Conservation (phyloP, 2,113 vertebrate species). For the Montifringilla adamsi region DNA sequence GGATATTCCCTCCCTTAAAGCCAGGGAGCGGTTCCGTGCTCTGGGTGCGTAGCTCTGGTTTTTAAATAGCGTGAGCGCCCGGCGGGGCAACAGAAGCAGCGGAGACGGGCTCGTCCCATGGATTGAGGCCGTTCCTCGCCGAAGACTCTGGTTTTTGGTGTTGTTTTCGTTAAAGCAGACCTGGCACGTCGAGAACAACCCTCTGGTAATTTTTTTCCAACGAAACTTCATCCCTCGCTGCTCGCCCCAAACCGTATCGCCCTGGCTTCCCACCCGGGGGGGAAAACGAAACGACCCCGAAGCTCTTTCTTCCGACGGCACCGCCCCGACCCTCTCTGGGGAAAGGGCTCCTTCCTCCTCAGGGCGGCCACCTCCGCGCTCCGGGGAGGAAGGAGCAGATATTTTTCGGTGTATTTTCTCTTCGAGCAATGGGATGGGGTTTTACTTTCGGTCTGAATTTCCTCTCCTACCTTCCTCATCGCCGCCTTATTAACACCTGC, state of each 20-base stretch:
- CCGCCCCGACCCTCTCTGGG: not conserved
- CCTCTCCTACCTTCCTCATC: not conserved
- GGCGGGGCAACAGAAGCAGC: not conserved
- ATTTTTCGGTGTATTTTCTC: not conserved
- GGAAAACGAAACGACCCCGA: not conserved
- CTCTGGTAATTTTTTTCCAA: not conserved
- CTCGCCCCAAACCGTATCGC: not conserved
- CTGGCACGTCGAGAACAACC: not conserved
- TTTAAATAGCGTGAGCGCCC: rapidly evolving
- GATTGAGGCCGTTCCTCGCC: not conserved
- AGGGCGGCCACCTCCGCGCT: not conserved
- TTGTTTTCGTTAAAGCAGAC: not conserved
- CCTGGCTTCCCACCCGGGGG: not conserved
- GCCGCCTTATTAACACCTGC: not conserved
- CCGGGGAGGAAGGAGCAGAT: not conserved
- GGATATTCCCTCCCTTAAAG: rapidly evolving
- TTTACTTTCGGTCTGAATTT: constrained; percentile 47
- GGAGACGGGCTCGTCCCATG: not conserved
- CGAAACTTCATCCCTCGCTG: not conserved
- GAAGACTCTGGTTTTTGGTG: rapidly evolving
- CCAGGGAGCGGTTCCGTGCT: rapidly evolving
- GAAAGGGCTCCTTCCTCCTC: not conserved
- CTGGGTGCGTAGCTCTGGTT: rapidly evolving
- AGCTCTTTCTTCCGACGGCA: not conserved
- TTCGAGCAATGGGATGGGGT: not conserved